Evolutionary conservation across 2,888 invertebrate genomes (phyloP), one percentile per base, ranked within the genome.

Genomic region (Standfussiana lucernea): DNA sequence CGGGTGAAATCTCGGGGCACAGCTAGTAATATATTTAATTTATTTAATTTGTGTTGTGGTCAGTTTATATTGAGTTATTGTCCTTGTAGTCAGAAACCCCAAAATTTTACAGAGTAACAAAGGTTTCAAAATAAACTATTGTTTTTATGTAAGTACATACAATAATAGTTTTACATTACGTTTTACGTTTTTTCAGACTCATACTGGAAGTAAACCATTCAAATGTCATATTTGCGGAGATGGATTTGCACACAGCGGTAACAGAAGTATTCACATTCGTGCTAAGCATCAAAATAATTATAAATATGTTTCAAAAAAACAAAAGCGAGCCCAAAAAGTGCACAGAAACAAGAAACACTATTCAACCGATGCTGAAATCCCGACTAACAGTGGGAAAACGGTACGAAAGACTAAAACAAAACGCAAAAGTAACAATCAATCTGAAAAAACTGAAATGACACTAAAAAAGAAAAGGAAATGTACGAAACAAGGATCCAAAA

Each of bases 191-290:
- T 80, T 82, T 32, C 28, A 82, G 81, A 82, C 1, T 47, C 82
- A 82, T 21, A 82, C 82, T 15, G 82, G 82, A 62, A 73, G 40
- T n/a, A 82, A 82, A 59, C 82, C 82, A 42, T 82, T 15, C 35
- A 83, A 77, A 77, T 83, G 83, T 35, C 84, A 83, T 65, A 80
- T 83, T 74, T 83, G 83, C 13, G 77, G 56, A 53, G 84, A 83
- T 35, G 72, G 24, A 1, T 83, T 83, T 74, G 84, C 77, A 21
- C 83, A 83, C 42, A 71, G 71, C n/a, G 83, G 83, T 24, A 83
- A 83, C 59, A 80, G 80, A 74, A 37, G 0, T 47, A 45, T 84
- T 65, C 83, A 83, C 47, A 83, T 83, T 59, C 80, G 80, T 21
- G 24, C 28, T 45, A 53, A 42, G 47, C 83, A 83, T 72, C 83